Percentiles rank a stretch among this genome's conserved stretches.
These are phyloP conservation scores for Dermatophagoides farinae DNA, from an alignment of 1,140 invertebrate species.

Conservation along the genomic window DNA sequence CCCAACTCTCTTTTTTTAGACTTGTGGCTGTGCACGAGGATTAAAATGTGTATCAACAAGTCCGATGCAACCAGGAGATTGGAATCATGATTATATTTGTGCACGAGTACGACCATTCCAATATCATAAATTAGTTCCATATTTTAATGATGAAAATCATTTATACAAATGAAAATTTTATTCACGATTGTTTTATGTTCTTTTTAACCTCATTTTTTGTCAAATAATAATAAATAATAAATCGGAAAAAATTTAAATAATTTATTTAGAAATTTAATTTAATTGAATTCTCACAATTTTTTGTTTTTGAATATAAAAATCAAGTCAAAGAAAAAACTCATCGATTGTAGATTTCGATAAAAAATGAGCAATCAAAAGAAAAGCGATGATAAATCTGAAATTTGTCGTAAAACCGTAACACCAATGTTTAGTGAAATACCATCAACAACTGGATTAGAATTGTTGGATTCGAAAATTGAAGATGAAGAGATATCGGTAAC, in stretches of 20 bases:
- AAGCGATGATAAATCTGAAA: too few relatives aligned
- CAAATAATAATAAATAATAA: background rate
- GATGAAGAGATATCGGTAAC: background rate
- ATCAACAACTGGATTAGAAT: too few relatives aligned
- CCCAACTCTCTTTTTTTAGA: background rate
- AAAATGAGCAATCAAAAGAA: too few relatives aligned
- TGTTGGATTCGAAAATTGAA: too few relatives aligned
- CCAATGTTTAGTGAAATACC: too few relatives aligned
- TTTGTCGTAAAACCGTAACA: too few relatives aligned
- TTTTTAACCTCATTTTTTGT: background rate
- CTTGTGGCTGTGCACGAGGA: constrained; percentile 1
- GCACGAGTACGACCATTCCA: background rate
- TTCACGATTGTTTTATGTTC: background rate
- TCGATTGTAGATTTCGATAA: too few relatives aligned
- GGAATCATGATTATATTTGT: background rate
- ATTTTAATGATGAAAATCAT: background rate
- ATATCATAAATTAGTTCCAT: constrained; percentile 2
- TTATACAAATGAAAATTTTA: background rate
- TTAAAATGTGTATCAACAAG: constrained; percentile 3
- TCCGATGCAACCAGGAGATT: background rate
- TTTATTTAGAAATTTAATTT: background rate
- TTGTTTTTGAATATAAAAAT: too few relatives aligned
- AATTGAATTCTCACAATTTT: too few relatives aligned
- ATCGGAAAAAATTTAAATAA: background rate
- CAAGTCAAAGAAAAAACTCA: too few relatives aligned